A percentile compares a stretch with the other conserved stretches of the same genome.
Evolutionary conservation across 2,113 vertebrate genomes (phyloP).

Genomic region (Oncorhynchus kisutch): DNA sequence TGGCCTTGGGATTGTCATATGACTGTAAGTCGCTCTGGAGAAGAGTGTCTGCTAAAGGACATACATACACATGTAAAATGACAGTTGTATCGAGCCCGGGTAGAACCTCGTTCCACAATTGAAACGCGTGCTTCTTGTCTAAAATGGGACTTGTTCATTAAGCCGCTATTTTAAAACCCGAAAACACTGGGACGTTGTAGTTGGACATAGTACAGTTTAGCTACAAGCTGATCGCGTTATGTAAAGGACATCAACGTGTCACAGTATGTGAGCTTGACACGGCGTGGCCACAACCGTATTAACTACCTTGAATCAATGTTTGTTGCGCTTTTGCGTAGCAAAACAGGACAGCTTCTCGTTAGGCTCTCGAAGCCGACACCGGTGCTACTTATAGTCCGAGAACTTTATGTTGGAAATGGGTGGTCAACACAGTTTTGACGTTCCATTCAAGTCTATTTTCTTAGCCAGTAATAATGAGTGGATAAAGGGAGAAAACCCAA

Average conservation of each 20-base stretch:
- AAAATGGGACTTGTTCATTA: not conserved
- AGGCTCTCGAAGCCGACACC: constrained; percentile 36
- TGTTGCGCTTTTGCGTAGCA: constrained; percentile 3
- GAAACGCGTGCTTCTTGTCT: not conserved
- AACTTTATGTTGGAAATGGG: constrained; percentile 42
- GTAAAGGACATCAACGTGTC: too few relatives aligned
- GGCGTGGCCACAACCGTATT: not conserved
- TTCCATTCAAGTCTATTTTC: constrained; percentile 68
- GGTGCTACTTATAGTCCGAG: constrained; percentile 19
- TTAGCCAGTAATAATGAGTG: constrained; percentile 72
- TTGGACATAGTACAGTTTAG: not conserved
- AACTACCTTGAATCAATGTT: constrained; percentile 37
- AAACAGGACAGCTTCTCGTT: constrained; percentile 10
- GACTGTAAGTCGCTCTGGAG: not conserved
- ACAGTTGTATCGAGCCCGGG: not conserved
- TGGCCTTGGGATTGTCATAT: not conserved
- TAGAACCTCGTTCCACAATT: not conserved
- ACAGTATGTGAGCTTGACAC: not conserved
- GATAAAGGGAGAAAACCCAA: constrained; percentile 73
- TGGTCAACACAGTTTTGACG: constrained; percentile 56
- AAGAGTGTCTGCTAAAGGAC: too few relatives aligned
- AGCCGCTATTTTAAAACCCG: not conserved
- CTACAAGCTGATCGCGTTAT: not conserved
- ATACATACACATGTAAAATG: not conserved
- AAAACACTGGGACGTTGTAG: not conserved